A percentile compares a stretch with the other conserved stretches of the same genome.
phyloP scores from a whole-genome alignment of 2,888 invertebrate species.

The Proisotoma minuta region DNA sequence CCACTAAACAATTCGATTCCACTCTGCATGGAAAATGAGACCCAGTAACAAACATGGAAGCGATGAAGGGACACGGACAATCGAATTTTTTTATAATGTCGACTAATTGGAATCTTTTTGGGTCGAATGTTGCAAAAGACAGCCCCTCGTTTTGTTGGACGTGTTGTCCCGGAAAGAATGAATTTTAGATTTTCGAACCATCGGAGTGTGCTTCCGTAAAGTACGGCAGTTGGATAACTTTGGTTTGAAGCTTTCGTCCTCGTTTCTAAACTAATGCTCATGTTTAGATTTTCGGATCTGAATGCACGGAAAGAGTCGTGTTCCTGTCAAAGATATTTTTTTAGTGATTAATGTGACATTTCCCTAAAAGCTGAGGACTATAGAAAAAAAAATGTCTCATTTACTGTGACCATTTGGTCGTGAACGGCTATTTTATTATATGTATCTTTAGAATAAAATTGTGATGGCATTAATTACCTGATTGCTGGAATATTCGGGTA shows the following conservation, averaged over 20 bases:
- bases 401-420: no score
- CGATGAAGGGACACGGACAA: slow-evolving; percentile 81
- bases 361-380: no score
- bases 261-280: slow-evolving; percentile 73
- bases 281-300: slow-evolving; percentile 77
- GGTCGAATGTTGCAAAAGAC: slow-evolving; percentile 80
- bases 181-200: slow-evolving; percentile 96
- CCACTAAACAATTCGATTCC: slow-evolving; percentile 82
- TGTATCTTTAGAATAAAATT: background rate
- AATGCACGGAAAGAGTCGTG: slow-evolving; percentile 95
- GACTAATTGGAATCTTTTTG: slow-evolving; percentile 82
- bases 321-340: no score
- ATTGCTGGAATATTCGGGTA: slow-evolving; percentile 94
- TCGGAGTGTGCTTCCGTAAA: slow-evolving; percentile 87
- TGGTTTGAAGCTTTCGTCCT: slow-evolving; percentile 56
- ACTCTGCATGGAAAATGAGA: slow-evolving; percentile 90
- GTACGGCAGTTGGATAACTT: slow-evolving; percentile 67
- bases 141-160: slow-evolving; percentile 86
- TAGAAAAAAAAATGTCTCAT: no score
- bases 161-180: slow-evolving; percentile 79
- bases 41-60: slow-evolving; percentile 82
- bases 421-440: no score
- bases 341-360: no score
- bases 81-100: slow-evolving; percentile 84
- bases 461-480: no score